Evolutionary conservation across 2,797 vertebrate species (phyloP).

Genomic region (Lithobates pipiens): DNA sequence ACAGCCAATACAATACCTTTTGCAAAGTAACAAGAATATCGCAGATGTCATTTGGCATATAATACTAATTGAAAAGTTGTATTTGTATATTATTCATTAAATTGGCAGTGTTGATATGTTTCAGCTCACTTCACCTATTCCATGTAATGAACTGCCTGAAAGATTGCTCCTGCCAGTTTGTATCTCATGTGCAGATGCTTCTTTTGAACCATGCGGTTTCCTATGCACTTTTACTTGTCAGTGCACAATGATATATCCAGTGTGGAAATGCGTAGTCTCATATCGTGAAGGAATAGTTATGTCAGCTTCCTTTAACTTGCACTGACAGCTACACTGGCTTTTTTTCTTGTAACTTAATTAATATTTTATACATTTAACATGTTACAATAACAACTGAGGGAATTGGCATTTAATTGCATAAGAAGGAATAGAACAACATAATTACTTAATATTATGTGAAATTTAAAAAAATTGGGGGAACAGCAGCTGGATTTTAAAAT

Average conservation of each 20-base stretch:
- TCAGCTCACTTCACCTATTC: not conserved
- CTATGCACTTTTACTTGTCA: not conserved
- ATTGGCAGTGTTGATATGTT: constrained; percentile 21
- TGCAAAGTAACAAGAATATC: constrained; percentile 7
- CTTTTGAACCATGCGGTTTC: not conserved
- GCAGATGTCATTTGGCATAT: constrained; percentile 50
- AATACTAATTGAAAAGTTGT: constrained; percentile 43
- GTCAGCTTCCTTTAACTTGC: not conserved
- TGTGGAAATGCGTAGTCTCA: not conserved
- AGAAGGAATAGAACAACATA: not conserved
- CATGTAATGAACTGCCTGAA: constrained; percentile 24
- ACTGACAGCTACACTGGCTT: not conserved
- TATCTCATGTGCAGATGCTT: constrained; percentile 32
- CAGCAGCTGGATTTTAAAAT: not conserved
- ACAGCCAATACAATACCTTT: not conserved
- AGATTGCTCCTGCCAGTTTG: constrained; percentile 14
- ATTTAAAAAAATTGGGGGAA: no score
- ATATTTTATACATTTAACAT: constrained; percentile 41
- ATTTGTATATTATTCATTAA: constrained; percentile 32
- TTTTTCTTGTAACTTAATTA: constrained; percentile 7
- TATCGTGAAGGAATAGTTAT: not conserved
- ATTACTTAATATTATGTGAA: not conserved
- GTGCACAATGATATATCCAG: not conserved
- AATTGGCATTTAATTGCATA: not conserved
- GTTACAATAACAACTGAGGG: not conserved